phyloP scores from a whole-genome alignment of 1,140 invertebrate species.

The Zaprionus inermis region DNA sequence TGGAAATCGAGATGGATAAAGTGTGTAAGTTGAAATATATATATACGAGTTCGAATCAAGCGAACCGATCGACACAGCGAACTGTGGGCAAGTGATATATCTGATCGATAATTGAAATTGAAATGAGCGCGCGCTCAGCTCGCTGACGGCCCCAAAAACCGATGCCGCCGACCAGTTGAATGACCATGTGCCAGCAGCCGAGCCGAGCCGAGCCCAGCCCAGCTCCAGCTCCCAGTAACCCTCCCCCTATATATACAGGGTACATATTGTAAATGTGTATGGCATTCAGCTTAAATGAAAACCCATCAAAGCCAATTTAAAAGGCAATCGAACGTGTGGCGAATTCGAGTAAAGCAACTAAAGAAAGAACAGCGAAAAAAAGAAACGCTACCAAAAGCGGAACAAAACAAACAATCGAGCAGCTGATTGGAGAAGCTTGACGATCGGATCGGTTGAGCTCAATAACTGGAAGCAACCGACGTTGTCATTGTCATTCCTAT shows the following conservation, averaged over 20 bases:
- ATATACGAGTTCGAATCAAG: not conserved
- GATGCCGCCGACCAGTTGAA: constrained; percentile 4
- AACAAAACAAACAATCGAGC: constrained; percentile 37
- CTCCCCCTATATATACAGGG: not conserved
- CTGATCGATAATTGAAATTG: constrained; percentile 2
- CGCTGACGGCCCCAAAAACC: constrained; percentile 3
- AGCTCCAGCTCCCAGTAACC: not conserved
- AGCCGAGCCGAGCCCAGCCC: not conserved
- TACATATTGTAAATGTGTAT: constrained; percentile 41
- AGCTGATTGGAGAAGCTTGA: constrained; percentile 46
- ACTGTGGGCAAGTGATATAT: not conserved
- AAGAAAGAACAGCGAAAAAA: constrained; percentile 39
- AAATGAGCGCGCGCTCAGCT: too few species aligned
- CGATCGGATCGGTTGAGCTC: constrained; percentile 1
- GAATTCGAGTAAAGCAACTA: constrained; percentile 64
- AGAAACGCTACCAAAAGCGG: not conserved
- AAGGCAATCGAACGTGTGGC: constrained; percentile 76
- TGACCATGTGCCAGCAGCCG: not conserved
- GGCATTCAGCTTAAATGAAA: constrained; percentile 75
- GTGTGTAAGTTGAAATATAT: not conserved
- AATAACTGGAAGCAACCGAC: constrained; percentile 17
- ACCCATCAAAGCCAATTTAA: constrained; percentile 76
- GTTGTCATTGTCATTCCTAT: constrained; percentile 1
- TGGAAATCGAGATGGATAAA: not conserved
- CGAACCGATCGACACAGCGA: not conserved